phyloP scores from a whole-genome alignment of 2,797 vertebrate species.

The Eidolon dupreanum region DNA sequence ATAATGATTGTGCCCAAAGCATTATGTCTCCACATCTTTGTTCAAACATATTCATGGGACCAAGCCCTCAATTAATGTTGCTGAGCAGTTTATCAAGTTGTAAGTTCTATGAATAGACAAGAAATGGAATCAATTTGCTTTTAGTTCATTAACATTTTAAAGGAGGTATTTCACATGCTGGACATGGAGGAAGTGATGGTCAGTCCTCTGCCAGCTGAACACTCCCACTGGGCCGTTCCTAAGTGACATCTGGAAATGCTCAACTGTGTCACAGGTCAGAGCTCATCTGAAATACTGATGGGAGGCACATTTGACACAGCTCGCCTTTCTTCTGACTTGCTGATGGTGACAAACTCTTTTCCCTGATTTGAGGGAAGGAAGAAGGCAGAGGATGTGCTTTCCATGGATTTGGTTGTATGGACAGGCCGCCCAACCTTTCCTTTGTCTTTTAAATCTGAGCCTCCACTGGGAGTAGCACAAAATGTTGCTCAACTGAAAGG shows the following conservation, averaged over 20 bases:
- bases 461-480: background rate
- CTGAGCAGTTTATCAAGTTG: background rate
- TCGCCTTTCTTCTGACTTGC: background rate
- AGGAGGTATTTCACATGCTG: background rate
- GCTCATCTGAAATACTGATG: background rate
- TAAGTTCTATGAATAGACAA: background rate
- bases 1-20: background rate
- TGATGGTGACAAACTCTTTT: background rate
- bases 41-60: background rate
- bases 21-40: background rate
- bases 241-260: background rate
- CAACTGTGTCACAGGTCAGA: background rate
- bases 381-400: background rate
- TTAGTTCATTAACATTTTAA: constrained; percentile 27
- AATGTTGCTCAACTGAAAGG: background rate
- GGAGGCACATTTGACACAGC: background rate
- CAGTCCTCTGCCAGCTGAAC: background rate
- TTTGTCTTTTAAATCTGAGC: background rate
- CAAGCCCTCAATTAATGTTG: background rate
- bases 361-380: background rate
- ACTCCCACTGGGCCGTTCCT: background rate
- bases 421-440: background rate
- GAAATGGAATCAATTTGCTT: constrained; percentile 27
- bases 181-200: background rate
- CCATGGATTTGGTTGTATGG: background rate